phyloP scores from a whole-genome alignment of 2,113 vertebrate genomes.

The Irena cyanogastra region DNA sequence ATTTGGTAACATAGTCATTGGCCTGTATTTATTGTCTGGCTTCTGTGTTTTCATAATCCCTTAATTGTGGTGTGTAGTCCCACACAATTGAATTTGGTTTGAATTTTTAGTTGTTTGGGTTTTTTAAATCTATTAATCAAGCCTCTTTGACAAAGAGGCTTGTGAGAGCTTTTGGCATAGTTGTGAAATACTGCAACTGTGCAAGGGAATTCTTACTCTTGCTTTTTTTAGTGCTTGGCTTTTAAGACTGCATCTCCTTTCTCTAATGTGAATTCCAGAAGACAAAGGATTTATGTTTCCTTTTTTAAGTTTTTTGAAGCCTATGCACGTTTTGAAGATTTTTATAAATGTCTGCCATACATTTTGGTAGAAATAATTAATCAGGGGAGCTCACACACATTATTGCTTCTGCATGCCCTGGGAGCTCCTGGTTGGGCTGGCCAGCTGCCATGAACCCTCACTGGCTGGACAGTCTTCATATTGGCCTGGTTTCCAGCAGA shows the following conservation, averaged over 20 bases:
- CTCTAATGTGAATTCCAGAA: constrained; percentile 40
- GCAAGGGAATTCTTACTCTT: constrained; percentile 11
- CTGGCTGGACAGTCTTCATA: background rate
- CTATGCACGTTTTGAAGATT: background rate
- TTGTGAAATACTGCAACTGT: constrained; percentile 22
- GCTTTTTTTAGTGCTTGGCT: constrained; percentile 10
- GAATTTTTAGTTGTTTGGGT: constrained; percentile 23
- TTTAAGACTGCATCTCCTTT: background rate
- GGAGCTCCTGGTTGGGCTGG: background rate
- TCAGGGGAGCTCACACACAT: fast-evolving
- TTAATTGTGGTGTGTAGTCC: background rate
- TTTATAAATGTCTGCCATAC: background rate
- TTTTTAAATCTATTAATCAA: constrained; percentile 22
- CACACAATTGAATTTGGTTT: constrained; percentile 8
- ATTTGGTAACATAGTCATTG: background rate
- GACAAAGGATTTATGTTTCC: constrained; percentile 10
- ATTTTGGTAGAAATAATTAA: background rate
- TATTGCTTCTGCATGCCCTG: background rate
- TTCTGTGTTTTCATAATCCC: background rate
- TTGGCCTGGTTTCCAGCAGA: background rate
- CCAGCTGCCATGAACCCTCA: background rate
- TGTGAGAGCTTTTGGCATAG: constrained; percentile 28
- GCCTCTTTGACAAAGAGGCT: background rate
- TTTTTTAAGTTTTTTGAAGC: background rate
- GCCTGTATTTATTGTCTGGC: background rate